Conservation (phyloP, 2,797 vertebrate species). For the Acrossocheilus wenchowensis region DNA sequence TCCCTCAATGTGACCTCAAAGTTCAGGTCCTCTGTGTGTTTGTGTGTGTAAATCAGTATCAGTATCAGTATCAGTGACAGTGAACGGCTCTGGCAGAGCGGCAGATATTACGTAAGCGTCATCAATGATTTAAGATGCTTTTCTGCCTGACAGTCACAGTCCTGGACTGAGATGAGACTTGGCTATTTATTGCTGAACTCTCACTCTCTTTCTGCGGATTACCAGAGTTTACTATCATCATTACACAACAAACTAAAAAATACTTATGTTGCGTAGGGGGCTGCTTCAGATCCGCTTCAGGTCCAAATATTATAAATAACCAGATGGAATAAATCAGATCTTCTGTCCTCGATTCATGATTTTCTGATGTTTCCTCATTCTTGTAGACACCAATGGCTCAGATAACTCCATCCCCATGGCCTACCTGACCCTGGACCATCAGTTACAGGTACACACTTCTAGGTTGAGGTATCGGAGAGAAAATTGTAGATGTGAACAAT, state of each 20-base stretch:
- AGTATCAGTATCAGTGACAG: background rate
- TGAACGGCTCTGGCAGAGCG: slow-evolving; percentile 24
- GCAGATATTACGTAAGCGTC: slow-evolving; percentile 58
- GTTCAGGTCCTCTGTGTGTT: background rate
- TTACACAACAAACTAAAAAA: slow-evolving; percentile 20
- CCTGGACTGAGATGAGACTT: slow-evolving; percentile 20
- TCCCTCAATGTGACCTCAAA: background rate
- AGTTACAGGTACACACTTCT: slow-evolving; percentile 87
- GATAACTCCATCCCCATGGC: slow-evolving; percentile 99
- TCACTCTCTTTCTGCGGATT: slow-evolving; percentile 8
- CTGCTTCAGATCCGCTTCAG: background rate
- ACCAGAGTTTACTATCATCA: slow-evolving; percentile 5
- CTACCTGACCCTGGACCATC: slow-evolving; percentile 98
- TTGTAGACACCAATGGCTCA: slow-evolving; percentile 94
- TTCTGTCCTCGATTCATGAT: background rate
- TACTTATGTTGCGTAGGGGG: background rate
- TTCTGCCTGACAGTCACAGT: slow-evolving; percentile 7
- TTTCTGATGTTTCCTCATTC: slow-evolving; percentile 15
- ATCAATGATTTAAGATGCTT: slow-evolving; percentile 44
- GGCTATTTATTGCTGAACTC: slow-evolving; percentile 48
- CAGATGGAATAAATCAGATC: background rate
- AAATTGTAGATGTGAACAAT: background rate
- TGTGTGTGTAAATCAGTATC: background rate
- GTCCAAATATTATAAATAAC: background rate
- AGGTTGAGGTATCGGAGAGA: background rate